phyloP scores from a whole-genome alignment of 2,888 invertebrate genomes.

The Cyclophora punctaria region DNA sequence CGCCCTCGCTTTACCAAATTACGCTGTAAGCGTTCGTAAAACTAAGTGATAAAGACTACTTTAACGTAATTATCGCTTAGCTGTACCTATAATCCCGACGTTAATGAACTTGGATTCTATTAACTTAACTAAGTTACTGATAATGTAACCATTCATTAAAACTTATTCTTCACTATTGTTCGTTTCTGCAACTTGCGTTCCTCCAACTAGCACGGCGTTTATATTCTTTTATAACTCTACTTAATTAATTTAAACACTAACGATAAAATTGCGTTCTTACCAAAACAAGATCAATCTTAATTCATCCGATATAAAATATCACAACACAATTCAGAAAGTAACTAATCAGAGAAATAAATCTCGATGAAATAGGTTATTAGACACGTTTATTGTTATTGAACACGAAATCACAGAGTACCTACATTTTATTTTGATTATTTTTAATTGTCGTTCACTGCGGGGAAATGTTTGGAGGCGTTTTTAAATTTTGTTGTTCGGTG shows the following conservation, averaged over 20 bases:
- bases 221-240: not conserved
- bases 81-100: too few species aligned
- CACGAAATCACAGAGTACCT: conserved; percentile 24
- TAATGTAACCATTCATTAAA: too few species aligned
- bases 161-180: too few species aligned
- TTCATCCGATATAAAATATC: conserved; percentile 33
- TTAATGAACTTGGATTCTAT: too few species aligned
- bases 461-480: conserved; percentile 5
- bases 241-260: conserved; percentile 5
- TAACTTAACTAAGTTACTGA: too few species aligned
- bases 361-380: conserved; percentile 26
- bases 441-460: conserved; percentile 15
- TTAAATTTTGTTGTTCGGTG: conserved; percentile 27
- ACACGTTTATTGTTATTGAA: conserved; percentile 23
- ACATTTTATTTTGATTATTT: conserved; percentile 11
- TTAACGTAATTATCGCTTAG: too few species aligned
- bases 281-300: conserved; percentile 20
- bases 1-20: too few species aligned
- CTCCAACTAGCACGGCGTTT: too few species aligned
- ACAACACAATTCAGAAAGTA: conserved; percentile 31
- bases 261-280: conserved; percentile 24
- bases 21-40: too few species aligned
- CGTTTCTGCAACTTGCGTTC: too few species aligned
- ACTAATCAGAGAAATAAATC: conserved; percentile 28
- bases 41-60: too few species aligned